Conservation (phyloP, 2,797 vertebrate species). For the Enoplosus armatus region DNA sequence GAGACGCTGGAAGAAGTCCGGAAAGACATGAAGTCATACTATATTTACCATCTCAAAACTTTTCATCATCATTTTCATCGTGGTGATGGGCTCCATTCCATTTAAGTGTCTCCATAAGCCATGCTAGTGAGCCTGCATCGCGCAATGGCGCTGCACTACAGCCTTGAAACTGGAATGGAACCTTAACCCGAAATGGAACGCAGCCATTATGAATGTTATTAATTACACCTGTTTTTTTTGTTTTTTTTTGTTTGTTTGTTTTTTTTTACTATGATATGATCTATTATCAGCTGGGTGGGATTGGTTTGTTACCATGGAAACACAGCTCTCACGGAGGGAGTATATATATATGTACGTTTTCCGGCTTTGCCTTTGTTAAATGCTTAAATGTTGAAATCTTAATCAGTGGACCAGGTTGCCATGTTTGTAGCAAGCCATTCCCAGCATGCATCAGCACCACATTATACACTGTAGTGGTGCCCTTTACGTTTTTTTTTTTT, state of each 20-base stretch:
- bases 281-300: constrained; percentile 2
- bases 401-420: not conserved
- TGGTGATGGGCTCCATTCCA: too few species aligned
- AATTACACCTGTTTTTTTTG: constrained; percentile 14
- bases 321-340: not conserved
- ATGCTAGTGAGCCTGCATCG: not conserved
- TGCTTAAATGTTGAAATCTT: too few species aligned
- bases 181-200: constrained; percentile 1
- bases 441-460: not conserved
- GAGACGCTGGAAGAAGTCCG: too few species aligned
- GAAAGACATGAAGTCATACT: not conserved
- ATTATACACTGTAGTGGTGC: not conserved
- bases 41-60: too few species aligned
- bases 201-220: constrained; percentile 6
- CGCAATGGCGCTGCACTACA: too few species aligned
- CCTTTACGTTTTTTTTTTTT: not conserved
- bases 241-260: too few species aligned
- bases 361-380: not conserved
- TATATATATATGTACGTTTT: not conserved
- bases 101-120: not conserved
- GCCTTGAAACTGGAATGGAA: not conserved
- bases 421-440: not conserved
- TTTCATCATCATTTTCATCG: too few species aligned
- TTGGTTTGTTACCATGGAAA: constrained; percentile 35
- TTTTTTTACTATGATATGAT: not conserved